These are phyloP conservation scores for Peromyscus melanophrys DNA, from an alignment of 2,797 vertebrate species.

Conservation along the genomic window DNA sequence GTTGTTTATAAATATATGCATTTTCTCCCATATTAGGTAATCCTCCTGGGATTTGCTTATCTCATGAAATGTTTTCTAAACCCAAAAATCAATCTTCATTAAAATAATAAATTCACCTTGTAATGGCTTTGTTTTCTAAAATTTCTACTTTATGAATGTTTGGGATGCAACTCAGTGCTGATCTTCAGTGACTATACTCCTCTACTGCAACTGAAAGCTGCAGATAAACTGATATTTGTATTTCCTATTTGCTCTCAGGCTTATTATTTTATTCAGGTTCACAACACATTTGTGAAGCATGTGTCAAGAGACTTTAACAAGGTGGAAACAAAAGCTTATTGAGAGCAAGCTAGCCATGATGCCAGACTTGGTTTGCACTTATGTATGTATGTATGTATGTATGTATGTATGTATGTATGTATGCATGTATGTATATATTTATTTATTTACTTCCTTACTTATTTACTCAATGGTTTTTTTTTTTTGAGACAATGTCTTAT, in stretches of 20 bases:
- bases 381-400: too few relatives aligned
- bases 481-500: background rate
- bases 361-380: background rate
- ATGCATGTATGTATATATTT: too few relatives aligned
- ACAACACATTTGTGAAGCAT: background rate
- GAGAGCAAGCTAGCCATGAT: background rate
- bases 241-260: background rate
- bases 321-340: background rate
- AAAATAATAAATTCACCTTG: conserved; percentile 20
- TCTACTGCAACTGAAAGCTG: background rate
- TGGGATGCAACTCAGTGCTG: background rate
- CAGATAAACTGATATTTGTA: background rate
- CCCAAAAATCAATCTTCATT: conserved; percentile 55
- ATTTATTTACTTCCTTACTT: background rate
- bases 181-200: background rate
- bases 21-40: background rate
- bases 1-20: background rate
- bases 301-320: background rate
- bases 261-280: background rate
- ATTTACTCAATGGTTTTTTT: too few relatives aligned
- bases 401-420: too few relatives aligned
- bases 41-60: conserved; percentile 7
- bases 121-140: conserved; percentile 14
- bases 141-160: conserved; percentile 13
- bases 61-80: conserved; percentile 20